Conservation (phyloP, 2,888 invertebrate genomes). For the Tinea trinotella region DNA sequence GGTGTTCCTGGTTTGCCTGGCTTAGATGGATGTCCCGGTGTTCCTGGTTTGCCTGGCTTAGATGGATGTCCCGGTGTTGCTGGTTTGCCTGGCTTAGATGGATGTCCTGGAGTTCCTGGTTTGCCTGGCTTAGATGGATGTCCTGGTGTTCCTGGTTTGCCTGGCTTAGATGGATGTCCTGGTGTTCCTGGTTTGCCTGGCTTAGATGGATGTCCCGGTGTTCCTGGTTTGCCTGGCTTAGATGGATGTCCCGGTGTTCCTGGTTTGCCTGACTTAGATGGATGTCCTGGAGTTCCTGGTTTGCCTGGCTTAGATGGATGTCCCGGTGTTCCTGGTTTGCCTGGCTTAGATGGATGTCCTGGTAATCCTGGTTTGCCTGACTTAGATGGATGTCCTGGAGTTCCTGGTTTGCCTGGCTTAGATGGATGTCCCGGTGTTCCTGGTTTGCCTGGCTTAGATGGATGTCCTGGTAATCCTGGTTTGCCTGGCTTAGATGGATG, state of each 20-base stretch:
- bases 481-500: conserved; percentile 19
- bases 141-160: neutral
- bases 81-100: conserved; percentile 15
- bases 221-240: conserved; percentile 20
- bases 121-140: neutral
- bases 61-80: conserved; percentile 17
- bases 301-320: neutral
- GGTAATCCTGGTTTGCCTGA: conserved; percentile 15
- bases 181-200: conserved; percentile 19
- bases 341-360: conserved; percentile 17
- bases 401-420: conserved; percentile 7
- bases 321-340: conserved; percentile 9
- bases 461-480: conserved; percentile 19
- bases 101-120: conserved; percentile 18
- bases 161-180: conserved; percentile 16
- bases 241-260: too few relatives aligned
- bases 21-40: conserved; percentile 5
- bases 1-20: conserved; percentile 11
- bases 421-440: neutral
- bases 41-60: conserved; percentile 9
- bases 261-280: conserved; percentile 11
- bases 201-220: conserved; percentile 17
- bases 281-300: conserved; percentile 12
- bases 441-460: neutral
- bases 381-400: conserved; percentile 18